Percentiles rank a stretch among this genome's conserved stretches.
These are phyloP conservation scores for Strigamia crassipes DNA, from an alignment of 2,888 invertebrate genomes.

Conservation along the genomic window DNA sequence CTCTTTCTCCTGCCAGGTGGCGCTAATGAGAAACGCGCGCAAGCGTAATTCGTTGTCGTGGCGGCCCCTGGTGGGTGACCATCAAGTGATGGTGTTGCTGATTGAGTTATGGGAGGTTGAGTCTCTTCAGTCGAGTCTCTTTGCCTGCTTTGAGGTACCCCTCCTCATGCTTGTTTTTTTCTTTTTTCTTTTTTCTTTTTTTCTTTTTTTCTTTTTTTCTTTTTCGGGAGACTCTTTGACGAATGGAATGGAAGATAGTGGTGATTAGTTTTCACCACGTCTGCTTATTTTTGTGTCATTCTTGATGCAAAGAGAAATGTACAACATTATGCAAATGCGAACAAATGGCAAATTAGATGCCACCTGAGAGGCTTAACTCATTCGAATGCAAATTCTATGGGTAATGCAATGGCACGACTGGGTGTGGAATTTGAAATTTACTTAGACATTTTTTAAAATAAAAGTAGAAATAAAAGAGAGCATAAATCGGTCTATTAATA, in stretches of 20 bases:
- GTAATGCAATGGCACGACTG: not conserved
- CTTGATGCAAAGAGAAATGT: constrained; percentile 21
- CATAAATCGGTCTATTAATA: too few species aligned
- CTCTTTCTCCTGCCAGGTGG: constrained; percentile 23
- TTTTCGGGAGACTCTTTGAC: not conserved
- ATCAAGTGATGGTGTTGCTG: constrained; percentile 34
- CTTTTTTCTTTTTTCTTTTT: not conserved
- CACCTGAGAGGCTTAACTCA: constrained; percentile 31
- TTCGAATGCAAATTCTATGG: constrained; percentile 27
- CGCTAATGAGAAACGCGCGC: constrained; percentile 29
- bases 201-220: too few species aligned
- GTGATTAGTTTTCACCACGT: constrained; percentile 31
- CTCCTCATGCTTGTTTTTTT: not conserved
- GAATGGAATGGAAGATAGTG: constrained; percentile 8
- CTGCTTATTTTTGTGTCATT: constrained; percentile 22
- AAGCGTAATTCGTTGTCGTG: constrained; percentile 34
- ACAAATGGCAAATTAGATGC: constrained; percentile 31
- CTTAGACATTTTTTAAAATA: not conserved
- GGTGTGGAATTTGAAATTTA: not conserved
- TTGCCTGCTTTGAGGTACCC: not conserved
- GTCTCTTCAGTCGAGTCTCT: constrained; percentile 29
- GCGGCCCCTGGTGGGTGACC: constrained; percentile 32
- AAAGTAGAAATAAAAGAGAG: too few species aligned
- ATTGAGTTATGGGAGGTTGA: constrained; percentile 34
- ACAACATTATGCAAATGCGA: constrained; percentile 12